A percentile compares a stretch with the other conserved stretches of the same genome.
Conservation (phyloP, 53 echinoderm and acorn worm species). For the Hippasteria phrygiana region DNA sequence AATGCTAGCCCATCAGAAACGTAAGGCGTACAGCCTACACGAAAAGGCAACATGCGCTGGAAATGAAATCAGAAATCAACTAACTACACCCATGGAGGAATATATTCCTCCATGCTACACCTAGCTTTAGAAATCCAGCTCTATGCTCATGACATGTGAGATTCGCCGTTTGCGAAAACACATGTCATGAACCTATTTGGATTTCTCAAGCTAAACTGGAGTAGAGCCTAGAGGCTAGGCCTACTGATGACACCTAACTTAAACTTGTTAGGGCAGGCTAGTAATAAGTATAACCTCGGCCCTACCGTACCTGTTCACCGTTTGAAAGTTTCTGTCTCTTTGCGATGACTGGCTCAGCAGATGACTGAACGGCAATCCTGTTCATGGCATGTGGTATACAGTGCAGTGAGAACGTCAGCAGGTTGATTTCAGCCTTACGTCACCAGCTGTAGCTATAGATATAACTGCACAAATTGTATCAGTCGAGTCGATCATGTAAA, state of each 20-base stretch:
- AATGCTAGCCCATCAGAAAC: too few relatives aligned
- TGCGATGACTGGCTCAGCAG: not conserved
- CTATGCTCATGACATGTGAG: too few relatives aligned
- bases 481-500: too few relatives aligned
- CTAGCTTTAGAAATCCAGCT: not conserved
- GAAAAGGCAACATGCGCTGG: too few relatives aligned
- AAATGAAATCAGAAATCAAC: too few relatives aligned
- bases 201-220: not conserved
- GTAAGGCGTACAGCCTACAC: too few relatives aligned
- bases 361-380: slow-evolving; percentile 8
- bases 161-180: not conserved
- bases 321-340: slow-evolving; percentile 38
- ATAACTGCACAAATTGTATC: too few relatives aligned
- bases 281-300: not conserved
- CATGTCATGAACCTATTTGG: not conserved
- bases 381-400: slow-evolving; percentile 21
- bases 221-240: not conserved
- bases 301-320: not conserved
- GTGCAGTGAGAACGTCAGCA: not conserved
- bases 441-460: too few relatives aligned
- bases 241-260: too few relatives aligned
- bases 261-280: not conserved
- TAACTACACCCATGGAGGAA: too few relatives aligned
- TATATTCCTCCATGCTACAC: too few relatives aligned
- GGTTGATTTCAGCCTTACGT: not conserved